phyloP scores from a whole-genome alignment of 1,140 invertebrate genomes.

The Drosophila lowei region DNA sequence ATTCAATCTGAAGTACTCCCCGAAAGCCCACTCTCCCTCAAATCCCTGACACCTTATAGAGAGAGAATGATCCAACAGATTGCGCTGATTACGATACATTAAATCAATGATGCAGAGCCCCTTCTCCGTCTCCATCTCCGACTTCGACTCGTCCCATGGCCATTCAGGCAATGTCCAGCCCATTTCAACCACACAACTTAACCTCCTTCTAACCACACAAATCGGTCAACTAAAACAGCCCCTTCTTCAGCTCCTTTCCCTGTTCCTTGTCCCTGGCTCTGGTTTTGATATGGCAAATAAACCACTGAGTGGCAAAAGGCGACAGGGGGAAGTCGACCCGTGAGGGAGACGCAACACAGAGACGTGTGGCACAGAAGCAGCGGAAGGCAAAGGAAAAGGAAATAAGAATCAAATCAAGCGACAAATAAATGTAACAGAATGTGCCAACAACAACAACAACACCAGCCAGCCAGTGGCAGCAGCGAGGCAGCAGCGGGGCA shows the following conservation, averaged over 20 bases:
- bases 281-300: constrained; percentile 47
- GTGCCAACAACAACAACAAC: constrained; percentile 66
- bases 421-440: constrained; percentile 78
- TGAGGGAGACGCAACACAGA: too few species aligned
- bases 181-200: constrained; percentile 34
- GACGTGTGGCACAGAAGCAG: constrained; percentile 1
- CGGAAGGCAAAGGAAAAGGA: constrained; percentile 11
- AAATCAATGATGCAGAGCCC: constrained; percentile 53
- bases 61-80: constrained; percentile 31
- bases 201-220: constrained; percentile 55
- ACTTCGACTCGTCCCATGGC: constrained; percentile 4
- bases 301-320: constrained; percentile 30
- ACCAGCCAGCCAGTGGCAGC: background rate
- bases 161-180: constrained; percentile 13
- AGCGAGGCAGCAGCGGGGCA: background rate
- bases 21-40: background rate
- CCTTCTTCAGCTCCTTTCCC: background rate
- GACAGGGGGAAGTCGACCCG: background rate
- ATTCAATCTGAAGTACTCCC: background rate
- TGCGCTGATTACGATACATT: constrained; percentile 52
- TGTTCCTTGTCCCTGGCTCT: background rate
- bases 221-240: constrained; percentile 61
- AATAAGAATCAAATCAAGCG: constrained; percentile 73
- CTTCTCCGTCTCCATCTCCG: constrained; percentile 13
- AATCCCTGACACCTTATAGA: background rate